Conservation (phyloP, 2,888 invertebrate genomes). For the Andrena praecox region DNA sequence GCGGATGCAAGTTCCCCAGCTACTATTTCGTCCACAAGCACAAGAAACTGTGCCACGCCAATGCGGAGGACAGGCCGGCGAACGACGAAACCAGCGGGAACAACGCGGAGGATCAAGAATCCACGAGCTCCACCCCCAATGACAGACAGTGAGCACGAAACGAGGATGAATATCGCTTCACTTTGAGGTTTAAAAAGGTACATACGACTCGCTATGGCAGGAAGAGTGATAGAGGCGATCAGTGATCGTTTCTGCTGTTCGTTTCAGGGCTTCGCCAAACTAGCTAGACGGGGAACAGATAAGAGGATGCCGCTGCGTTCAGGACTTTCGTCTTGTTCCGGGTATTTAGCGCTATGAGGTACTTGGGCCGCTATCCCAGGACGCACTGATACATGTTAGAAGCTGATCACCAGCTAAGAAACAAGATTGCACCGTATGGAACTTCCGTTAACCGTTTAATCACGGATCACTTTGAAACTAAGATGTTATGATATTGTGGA, state of each 20-base stretch:
- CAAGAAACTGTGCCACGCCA: conserved; percentile 93
- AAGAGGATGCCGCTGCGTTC: background rate
- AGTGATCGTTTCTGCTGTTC: background rate
- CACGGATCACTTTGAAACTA: background rate
- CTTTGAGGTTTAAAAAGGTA: too few relatives aligned
- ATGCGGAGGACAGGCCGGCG: conserved; percentile 80
- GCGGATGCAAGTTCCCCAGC: conserved; percentile 96
- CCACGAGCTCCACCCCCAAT: conserved; percentile 42
- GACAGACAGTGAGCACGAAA: conserved; percentile 38
- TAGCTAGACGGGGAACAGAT: background rate
- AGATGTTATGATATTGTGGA: conserved; percentile 20
- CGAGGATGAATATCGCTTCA: too few relatives aligned
- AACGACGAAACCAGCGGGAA: conserved; percentile 76
- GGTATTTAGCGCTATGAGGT: background rate
- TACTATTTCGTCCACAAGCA: conserved; percentile 98
- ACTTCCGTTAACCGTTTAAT: conserved; percentile 4
- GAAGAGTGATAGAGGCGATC: background rate
- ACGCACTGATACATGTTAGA: background rate
- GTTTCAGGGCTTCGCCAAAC: background rate
- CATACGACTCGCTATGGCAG: too few relatives aligned
- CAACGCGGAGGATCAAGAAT: conserved; percentile 43
- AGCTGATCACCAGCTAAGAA: background rate
- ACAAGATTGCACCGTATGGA: background rate
- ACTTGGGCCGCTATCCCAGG: background rate
- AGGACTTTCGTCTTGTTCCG: background rate